Base-by-base conservation (phyloP, 2,113 vertebrate species). In the Gopherus flavomarginatus region DNA sequence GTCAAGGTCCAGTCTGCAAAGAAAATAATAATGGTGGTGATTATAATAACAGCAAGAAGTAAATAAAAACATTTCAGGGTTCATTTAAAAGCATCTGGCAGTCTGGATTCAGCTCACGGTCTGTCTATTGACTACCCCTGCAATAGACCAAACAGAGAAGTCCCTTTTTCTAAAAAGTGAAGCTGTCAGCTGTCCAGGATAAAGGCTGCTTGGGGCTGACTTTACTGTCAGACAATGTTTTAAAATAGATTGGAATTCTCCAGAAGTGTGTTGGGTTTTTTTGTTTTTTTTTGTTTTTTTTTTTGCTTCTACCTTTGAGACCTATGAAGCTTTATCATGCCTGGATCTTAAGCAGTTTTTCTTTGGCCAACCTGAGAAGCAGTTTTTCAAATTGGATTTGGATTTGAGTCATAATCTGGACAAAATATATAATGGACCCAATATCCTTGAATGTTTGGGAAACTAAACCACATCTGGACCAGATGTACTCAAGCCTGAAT, bases 401-500 rank as follows among this genome's bases (percentile, higher is more conserved):
- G 1, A 49, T 85, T 95, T 93, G 12, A 62, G 87, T 82, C 82
- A 24, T 21, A 92, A 5, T 72, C 57, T 59, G 56, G 84, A 85
- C 14, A 72, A 90, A 94, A 91, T 81, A 56, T 47, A 54, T 85
- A 24, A 57, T 42, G n/a, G n/a, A 81, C 72, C n/a, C 38, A 77
- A 44, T 77, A 42, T 85, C 65, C 84, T 91, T 92, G 93, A 91
- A 90, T 94, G 96, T 92, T 88, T 88, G 95, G 65, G 75, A 91
- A 91, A 96, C 90, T 12, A 78, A 47, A 27, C 42, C 42, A 78
- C 24, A 27, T 78, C 42, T 26, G 75, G 22, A 77, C 21, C 72
- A 77, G 22, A 26, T 44, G 42, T 26, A 47, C 80, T 82, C 91
- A 38, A 5, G 59, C 88, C 81, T 87, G 57, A 91, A 21, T 79